These are phyloP conservation scores for Heliopora coerulea DNA, from an alignment of 92 coral and sea anemone species.

Conservation along the genomic window DNA sequence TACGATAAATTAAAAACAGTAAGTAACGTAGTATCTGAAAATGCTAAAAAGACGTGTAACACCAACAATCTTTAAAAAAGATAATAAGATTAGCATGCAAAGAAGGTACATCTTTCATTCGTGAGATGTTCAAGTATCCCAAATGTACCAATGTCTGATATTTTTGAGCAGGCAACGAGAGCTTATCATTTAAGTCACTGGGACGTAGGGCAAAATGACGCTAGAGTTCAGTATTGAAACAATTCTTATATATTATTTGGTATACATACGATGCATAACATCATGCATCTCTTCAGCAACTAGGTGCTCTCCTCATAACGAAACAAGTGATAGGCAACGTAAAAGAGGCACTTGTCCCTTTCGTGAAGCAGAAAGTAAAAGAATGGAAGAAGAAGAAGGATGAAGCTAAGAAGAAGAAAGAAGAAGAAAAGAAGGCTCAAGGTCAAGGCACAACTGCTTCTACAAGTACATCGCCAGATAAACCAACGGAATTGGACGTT, in stretches of 20 bases:
- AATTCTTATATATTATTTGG: too few species aligned
- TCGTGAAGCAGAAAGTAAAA: conserved; percentile 95
- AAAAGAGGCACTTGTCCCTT: conserved; percentile 91
- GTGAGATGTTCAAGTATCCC: too few species aligned
- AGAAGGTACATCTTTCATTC: too few species aligned
- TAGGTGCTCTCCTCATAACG: conserved; percentile 92
- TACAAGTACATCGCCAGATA: conserved; percentile 46
- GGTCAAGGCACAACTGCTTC: conserved; percentile 44
- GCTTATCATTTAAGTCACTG: too few species aligned
- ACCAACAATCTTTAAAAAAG: background rate
- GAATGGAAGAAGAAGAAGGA: conserved; percentile 94
- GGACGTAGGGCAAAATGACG: too few species aligned
- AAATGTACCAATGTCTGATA: too few species aligned
- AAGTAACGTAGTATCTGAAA: conserved; percentile 13
- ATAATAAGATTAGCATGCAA: too few species aligned
- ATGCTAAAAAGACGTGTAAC: too few species aligned
- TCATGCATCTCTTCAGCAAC: conserved; percentile 54
- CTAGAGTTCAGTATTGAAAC: too few species aligned
- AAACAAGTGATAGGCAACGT: conserved; percentile 98
- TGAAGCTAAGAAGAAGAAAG: conserved; percentile 87
- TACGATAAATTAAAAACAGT: conserved; percentile 88
- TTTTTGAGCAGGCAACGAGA: too few species aligned
- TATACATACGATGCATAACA: too few species aligned
- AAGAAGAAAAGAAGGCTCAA: conserved; percentile 61
- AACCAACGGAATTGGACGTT: conserved; percentile 85